Percentiles rank a stretch among this genome's conserved stretches.
These are phyloP conservation scores for Balaenoptera acutorostrata DNA, from an alignment of 2,113 vertebrate species.

Conservation along the genomic window DNA sequence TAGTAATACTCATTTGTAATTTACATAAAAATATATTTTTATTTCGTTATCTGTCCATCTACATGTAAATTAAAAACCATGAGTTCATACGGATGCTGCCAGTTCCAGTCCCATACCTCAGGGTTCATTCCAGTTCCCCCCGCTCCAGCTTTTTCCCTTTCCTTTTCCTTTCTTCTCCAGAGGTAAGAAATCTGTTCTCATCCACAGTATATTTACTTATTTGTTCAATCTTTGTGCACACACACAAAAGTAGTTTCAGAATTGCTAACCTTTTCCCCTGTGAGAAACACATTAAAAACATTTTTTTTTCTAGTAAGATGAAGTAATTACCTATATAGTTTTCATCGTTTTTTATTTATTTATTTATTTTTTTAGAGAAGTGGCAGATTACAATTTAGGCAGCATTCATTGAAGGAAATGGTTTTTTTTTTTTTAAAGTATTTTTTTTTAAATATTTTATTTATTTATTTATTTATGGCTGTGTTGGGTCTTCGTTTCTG, in stretches of 20 bases:
- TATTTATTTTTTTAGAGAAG: too few relatives aligned
- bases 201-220: not conserved
- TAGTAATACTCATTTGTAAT: not conserved
- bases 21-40: not conserved
- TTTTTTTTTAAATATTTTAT: too few relatives aligned
- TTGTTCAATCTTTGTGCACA: not conserved
- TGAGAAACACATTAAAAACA: not conserved
- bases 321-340: not conserved
- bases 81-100: not conserved
- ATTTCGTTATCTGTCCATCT: not conserved
- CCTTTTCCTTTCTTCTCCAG: not conserved
- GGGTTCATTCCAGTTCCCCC: not conserved
- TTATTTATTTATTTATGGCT: too few relatives aligned
- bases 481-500: too few relatives aligned
- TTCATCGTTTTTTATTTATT: not conserved
- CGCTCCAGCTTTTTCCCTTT: not conserved
- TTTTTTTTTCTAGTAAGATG: not conserved
- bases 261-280: not conserved
- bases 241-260: not conserved
- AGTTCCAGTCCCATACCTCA: not conserved
- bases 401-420: too few relatives aligned
- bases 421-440: too few relatives aligned
- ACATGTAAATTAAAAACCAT: not conserved
- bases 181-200: not conserved
- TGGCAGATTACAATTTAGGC: too few relatives aligned